Evolutionary conservation across 2,797 vertebrate species (phyloP).

Genomic region (Molossus molossus): DNA sequence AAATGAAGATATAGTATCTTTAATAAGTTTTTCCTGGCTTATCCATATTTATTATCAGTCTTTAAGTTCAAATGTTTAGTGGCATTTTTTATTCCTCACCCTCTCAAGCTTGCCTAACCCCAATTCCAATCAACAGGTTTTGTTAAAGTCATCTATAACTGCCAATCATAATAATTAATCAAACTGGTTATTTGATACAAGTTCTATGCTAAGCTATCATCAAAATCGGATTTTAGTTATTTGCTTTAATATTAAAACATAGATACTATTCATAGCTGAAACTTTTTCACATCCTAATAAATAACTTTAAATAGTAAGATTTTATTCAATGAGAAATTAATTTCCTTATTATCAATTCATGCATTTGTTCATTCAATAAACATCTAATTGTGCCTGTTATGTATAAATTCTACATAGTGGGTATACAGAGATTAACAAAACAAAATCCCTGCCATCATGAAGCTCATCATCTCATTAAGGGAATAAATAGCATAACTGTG

Average conservation of each 20-base stretch:
- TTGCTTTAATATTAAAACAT: conserved; percentile 34
- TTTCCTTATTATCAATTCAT: conserved; percentile 17
- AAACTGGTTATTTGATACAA: conserved; percentile 12
- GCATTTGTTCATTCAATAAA: conserved; percentile 8
- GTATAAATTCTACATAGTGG: background rate
- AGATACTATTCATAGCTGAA: conserved; percentile 29
- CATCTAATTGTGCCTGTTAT: background rate
- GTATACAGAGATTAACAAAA: background rate
- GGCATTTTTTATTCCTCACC: background rate
- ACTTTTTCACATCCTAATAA: background rate
- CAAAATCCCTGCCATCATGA: background rate
- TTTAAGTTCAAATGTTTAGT: background rate
- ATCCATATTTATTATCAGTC: background rate
- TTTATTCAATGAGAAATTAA: conserved; percentile 10
- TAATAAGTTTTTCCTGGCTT: background rate
- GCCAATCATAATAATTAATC: background rate
- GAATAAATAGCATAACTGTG: background rate
- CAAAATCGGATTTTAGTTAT: conserved; percentile 36
- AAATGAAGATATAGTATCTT: background rate
- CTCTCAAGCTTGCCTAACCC: background rate
- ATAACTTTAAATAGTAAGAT: conserved; percentile 9
- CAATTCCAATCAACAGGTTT: background rate
- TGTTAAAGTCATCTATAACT: background rate
- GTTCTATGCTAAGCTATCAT: background rate
- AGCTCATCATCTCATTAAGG: background rate